Evolutionary conservation across 2,888 invertebrate species (phyloP).

Genomic region (Tribolium freemani): DNA sequence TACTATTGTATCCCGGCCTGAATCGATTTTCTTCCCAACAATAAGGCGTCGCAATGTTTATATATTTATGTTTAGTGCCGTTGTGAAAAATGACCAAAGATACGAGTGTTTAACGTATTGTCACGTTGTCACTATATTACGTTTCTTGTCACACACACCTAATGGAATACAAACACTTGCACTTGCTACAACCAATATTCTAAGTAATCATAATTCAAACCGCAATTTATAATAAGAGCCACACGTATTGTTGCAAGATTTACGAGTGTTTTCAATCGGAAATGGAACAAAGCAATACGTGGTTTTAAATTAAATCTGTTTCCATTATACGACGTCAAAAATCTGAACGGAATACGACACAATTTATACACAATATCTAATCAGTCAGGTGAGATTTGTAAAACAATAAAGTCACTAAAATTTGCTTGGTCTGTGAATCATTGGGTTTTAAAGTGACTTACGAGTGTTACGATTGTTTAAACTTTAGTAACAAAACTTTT

Average conservation of each 20-base stretch:
- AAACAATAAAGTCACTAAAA: neutral
- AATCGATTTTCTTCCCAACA: conserved; percentile 37
- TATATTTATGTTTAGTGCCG: conserved; percentile 31
- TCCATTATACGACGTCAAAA: neutral
- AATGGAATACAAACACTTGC: conserved; percentile 34
- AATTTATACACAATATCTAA: too few species aligned
- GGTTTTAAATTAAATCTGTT: neutral
- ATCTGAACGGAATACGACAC: neutral
- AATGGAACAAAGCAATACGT: neutral
- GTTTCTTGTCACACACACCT: conserved; percentile 14
- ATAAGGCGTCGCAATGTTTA: conserved; percentile 36
- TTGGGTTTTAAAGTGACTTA: neutral
- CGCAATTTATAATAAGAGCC: conserved; percentile 2
- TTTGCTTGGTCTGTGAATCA: neutral
- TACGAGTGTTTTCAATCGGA: neutral
- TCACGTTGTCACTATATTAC: conserved; percentile 26
- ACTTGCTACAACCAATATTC: neutral
- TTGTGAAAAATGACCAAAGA: conserved; percentile 28
- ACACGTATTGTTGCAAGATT: neutral
- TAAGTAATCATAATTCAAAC: neutral
- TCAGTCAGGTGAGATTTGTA: too few species aligned
- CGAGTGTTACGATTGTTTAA: neutral
- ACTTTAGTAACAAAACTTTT: too few species aligned
- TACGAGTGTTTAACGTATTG: conserved; percentile 34
- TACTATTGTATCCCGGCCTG: conserved; percentile 35